Evolutionary conservation across 1,140 invertebrate genomes (phyloP).

Genomic region (Dryas iulia): DNA sequence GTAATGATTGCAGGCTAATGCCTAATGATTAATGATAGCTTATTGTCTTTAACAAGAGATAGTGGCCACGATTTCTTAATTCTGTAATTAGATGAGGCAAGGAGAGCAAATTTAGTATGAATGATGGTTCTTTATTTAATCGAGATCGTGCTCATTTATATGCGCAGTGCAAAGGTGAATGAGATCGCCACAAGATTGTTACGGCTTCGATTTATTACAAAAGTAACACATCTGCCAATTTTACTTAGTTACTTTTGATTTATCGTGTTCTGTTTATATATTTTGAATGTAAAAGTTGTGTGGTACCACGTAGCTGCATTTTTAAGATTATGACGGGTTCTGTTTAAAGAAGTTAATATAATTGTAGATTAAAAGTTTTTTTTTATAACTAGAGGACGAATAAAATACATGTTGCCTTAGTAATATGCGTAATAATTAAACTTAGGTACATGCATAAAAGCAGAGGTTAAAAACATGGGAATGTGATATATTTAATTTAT

Average conservation of each 20-base stretch:
- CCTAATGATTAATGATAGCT: conserved; percentile 70
- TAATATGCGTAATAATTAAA: no score
- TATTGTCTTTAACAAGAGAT: conserved; percentile 68
- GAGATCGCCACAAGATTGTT: background rate
- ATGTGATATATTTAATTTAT: no score
- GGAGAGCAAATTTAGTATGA: conserved; percentile 51
- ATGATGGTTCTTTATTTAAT: conserved; percentile 36
- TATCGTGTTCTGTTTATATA: background rate
- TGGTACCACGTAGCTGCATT: no score
- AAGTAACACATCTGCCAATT: background rate
- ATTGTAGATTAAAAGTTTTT: no score
- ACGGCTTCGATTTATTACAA: background rate
- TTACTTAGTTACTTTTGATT: background rate
- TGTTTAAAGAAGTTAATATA: no score
- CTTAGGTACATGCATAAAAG: no score
- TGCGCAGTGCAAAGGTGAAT: background rate
- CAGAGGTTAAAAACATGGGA: no score
- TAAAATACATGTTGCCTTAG: no score
- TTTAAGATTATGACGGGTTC: no score
- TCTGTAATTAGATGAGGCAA: conserved; percentile 69
- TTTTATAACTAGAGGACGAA: no score
- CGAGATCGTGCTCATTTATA: conserved; percentile 17
- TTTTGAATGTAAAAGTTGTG: no score
- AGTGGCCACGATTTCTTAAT: conserved; percentile 72
- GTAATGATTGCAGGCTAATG: conserved; percentile 55